Evolutionary conservation across 2,888 invertebrate genomes (phyloP).

Genomic region (Noctuana brunneofusca): DNA sequence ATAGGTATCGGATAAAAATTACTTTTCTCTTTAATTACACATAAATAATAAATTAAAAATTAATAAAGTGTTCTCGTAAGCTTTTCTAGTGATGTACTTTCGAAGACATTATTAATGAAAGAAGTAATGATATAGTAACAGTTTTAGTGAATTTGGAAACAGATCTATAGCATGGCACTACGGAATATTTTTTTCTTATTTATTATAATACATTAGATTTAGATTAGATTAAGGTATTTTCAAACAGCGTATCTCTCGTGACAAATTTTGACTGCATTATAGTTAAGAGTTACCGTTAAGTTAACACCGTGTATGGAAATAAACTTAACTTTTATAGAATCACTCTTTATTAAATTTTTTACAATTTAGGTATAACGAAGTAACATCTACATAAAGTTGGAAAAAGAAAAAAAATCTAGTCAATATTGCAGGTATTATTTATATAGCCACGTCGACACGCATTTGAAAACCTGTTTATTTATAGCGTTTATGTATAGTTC

Average conservation of each 20-base stretch:
- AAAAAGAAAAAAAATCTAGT: not conserved
- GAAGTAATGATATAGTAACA: constrained; percentile 8
- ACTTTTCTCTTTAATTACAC: too few relatives aligned
- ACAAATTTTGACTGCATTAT: not conserved
- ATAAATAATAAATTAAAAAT: not conserved
- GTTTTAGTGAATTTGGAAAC: constrained; percentile 8
- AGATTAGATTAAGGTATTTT: not conserved
- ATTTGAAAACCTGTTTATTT: not conserved
- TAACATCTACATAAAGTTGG: too few relatives aligned
- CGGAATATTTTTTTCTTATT: constrained; percentile 24
- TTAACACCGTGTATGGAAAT: too few relatives aligned
- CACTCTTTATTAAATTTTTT: too few relatives aligned
- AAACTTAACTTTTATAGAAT: too few relatives aligned
- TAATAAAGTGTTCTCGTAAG: not conserved
- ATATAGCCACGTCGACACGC: not conserved
- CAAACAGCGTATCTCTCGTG: not conserved
- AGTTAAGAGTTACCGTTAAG: not conserved
- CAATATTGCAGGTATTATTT: not conserved
- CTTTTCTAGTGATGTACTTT: constrained; percentile 7
- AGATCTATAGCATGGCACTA: constrained; percentile 8
- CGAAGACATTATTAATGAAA: constrained; percentile 1
- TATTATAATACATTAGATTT: constrained; percentile 3
- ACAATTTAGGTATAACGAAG: too few relatives aligned
- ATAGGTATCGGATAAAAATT: too few relatives aligned
- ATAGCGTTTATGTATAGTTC: constrained; percentile 7